Evolutionary conservation across 2,113 vertebrate genomes (phyloP), one percentile per base, ranked within the genome.

Genomic region (Misgurnus anguillicaudatus): DNA sequence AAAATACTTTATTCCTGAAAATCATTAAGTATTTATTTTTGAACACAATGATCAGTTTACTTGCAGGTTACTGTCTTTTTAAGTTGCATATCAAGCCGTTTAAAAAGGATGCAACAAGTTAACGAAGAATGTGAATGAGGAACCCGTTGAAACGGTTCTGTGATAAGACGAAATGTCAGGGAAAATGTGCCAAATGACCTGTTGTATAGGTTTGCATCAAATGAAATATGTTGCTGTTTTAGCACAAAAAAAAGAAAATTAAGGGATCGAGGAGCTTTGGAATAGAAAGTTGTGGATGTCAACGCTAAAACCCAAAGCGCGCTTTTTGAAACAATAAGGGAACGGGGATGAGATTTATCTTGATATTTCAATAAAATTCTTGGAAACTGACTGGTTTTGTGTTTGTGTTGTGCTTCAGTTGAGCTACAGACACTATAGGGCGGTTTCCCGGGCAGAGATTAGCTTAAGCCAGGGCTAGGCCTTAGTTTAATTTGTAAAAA

Each of bases 341-440:
- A 92, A 83, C 91, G 89, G 90, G 89, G 90, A 86, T 91, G 87
- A 90, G 88, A 89, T 88, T 90, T 86, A 90, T 90, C 85, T 91
- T 94, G 74, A 75, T 89, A 91, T 92, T 93, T 93, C 90, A 93
- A 93, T 93, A 93, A 94, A 93, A 90, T 85, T 91, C 83, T 92
- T 90, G 84, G 80, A 90, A 91, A 91, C 79, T 82, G 63, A 81
- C 72, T 65, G 85, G 79, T 14, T 36, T 51, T 31, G 8, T 47
- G 7, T 6, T 47, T 48, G 19, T 24, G 4, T 3, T 6, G 39
- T 24, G 42, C 21, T 17, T 65, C 5, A 5, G 9, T 9, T 42
- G 48, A 16, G 48, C 4, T 14, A 16, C 48, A 51, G 11, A 5
- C 13, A 51, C 13, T 14, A 5, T 51, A 14, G 1, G 13, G 16